Conservation (phyloP, 2,797 vertebrate genomes). For the Melanotaenia parkinsoni region DNA sequence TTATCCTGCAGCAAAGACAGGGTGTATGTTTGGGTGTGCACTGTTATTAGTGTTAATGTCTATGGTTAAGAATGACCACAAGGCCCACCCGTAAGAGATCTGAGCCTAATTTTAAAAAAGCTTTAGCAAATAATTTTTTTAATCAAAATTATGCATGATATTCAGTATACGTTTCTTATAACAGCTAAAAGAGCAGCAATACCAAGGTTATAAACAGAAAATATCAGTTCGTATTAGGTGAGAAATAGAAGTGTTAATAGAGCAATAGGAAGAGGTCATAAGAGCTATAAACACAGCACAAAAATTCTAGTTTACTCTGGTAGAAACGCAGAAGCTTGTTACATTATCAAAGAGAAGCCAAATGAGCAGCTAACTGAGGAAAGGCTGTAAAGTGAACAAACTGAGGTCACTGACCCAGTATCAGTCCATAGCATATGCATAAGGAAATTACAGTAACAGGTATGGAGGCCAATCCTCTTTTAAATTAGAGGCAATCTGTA, state of each 20-base stretch:
- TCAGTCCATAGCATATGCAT: too few species aligned
- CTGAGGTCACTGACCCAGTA: background rate
- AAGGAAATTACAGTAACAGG: too few species aligned
- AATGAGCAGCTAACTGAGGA: constrained; percentile 13
- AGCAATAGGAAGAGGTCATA: constrained; percentile 12
- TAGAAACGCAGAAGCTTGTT: too few species aligned
- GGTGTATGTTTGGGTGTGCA: constrained; percentile 37
- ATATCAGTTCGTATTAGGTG: too few species aligned
- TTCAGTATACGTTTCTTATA: too few species aligned
- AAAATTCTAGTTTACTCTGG: too few species aligned
- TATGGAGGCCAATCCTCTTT: too few species aligned
- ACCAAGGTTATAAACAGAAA: too few species aligned
- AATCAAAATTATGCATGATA: too few species aligned
- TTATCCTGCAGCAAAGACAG: constrained; percentile 49
- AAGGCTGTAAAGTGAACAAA: background rate
- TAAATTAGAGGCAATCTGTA: too few species aligned
- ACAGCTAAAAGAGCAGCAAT: too few species aligned
- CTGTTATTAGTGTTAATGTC: constrained; percentile 63
- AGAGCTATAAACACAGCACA: constrained; percentile 7
- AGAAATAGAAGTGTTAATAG: constrained; percentile 15
- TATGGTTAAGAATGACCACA: constrained; percentile 53
- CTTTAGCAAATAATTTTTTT: background rate
- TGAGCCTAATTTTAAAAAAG: constrained; percentile 1
- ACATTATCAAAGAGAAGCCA: background rate
- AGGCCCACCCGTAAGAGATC: constrained; percentile 28